Conservation (phyloP, 2,888 invertebrate genomes). For the Kuschelorhynchus macadamiae region DNA sequence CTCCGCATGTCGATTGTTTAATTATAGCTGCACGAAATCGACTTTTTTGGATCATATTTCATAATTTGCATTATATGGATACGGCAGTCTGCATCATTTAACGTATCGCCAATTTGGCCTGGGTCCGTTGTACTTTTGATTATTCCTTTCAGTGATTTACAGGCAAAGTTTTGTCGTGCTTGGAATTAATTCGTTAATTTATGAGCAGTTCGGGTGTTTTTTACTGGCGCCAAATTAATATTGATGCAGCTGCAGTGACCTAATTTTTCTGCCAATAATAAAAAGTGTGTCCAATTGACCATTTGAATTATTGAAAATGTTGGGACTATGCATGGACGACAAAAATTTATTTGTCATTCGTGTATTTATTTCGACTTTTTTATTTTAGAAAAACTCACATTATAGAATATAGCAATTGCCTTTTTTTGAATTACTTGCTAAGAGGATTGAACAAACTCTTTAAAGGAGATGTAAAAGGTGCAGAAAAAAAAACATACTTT, state of each 20-base stretch:
- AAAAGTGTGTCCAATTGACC: constrained; percentile 28
- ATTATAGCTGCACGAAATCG: constrained; percentile 34
- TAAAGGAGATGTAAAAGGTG: too few species aligned
- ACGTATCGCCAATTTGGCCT: constrained; percentile 56
- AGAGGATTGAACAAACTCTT: too few species aligned
- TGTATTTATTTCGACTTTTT: too few species aligned
- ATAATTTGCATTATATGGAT: constrained; percentile 50
- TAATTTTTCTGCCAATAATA: constrained; percentile 30
- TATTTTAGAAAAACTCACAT: too few species aligned
- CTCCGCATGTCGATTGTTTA: constrained; percentile 38
- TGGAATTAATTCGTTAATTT: constrained; percentile 43
- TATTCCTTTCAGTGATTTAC: constrained; percentile 55
- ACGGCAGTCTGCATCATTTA: constrained; percentile 57
- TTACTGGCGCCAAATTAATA: constrained; percentile 27
- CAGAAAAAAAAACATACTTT: too few species aligned
- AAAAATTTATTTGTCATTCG: too few species aligned
- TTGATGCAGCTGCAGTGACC: constrained; percentile 33
- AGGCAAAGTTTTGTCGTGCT: constrained; percentile 46
- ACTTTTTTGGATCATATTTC: constrained; percentile 53
- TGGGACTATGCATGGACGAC: too few species aligned
- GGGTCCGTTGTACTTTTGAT: constrained; percentile 54
- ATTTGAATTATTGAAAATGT: constrained; percentile 20
- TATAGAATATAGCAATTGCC: too few species aligned
- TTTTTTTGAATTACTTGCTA: too few species aligned
- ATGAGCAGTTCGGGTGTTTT: constrained; percentile 15